These are phyloP conservation scores for Burhinus bistriatus DNA, from an alignment of 2,113 vertebrate species.

Conservation along the genomic window DNA sequence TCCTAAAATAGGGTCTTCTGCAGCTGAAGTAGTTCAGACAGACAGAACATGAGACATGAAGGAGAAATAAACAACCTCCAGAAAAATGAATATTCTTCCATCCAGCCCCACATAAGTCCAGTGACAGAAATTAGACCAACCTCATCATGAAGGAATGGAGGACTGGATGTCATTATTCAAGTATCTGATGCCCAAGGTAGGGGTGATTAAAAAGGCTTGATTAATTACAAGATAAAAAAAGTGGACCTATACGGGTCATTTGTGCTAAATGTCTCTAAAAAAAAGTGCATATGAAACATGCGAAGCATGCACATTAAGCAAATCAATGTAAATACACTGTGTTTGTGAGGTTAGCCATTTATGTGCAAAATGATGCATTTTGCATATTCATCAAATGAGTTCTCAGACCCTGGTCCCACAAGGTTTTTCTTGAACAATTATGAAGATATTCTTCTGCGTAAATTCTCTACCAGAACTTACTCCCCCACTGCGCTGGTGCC, in stretches of 20 bases:
- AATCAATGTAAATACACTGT: background rate
- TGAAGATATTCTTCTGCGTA: background rate
- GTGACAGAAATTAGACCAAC: background rate
- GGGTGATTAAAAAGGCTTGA: background rate
- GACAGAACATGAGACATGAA: background rate
- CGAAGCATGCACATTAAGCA: background rate
- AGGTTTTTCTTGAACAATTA: background rate
- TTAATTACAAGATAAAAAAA: background rate
- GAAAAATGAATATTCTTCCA: background rate
- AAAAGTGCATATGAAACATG: background rate
- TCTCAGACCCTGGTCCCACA: background rate
- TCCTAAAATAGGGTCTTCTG: background rate
- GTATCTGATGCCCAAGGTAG: background rate
- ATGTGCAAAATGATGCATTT: background rate
- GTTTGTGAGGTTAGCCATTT: background rate
- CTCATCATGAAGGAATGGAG: background rate
- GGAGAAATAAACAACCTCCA: background rate
- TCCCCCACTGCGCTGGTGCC: background rate
- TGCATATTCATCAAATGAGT: background rate
- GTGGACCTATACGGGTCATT: accelerated
- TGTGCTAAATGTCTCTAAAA: background rate
- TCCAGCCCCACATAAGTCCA: background rate
- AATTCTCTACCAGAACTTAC: background rate
- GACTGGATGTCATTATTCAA: background rate
- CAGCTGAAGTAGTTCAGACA: background rate